Evolutionary conservation across 2,797 vertebrate species (phyloP), one percentile per base, ranked within the genome.

Genomic region (Bovichtus variegatus): DNA sequence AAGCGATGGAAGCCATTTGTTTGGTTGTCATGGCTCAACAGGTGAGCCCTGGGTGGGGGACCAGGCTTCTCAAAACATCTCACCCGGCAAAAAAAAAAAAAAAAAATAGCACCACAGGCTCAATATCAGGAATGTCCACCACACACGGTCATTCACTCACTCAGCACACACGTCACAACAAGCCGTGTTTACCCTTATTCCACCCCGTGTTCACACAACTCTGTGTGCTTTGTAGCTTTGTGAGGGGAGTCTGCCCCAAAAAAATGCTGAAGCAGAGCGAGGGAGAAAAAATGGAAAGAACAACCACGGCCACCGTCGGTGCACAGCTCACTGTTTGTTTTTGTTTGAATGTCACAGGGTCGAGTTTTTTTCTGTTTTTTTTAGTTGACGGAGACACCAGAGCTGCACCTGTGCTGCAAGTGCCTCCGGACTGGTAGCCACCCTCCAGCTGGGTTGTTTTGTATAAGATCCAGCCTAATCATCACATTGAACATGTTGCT

Each of bases 1-100:
- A 84, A 89, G 91, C 78, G 53, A 80, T 91, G 84, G 90, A 93
- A 94, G 93, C 87, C 87, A 94, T 95, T 93, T 95, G 93, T 95
- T 95, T 93, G 93, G 93, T 93, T 94, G 93, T 96, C 95, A 93
- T 76, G 91, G 84, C 88, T 93, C 92, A 94, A 96, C 95, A 96
- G 96, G 96, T 95, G 94, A 96, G 93, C 91, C 66, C 75, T 78
- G 91, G 91, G 87, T 84, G 82, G 89, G 77, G 78, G 76, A 34
- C 62, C 53, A 12, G 41, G 84, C 89, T 91, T 92, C 91, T 93
- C 91, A 94, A 93, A 95, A 95, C 94, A 93, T 89, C 85, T 92
- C 90, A 91, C 83, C 87, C 69, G 43, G 80, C 73, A 84, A 86
- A 73, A n/a, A n/a, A 83, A 86, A 73, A 86, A 73, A 83, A 84